These are phyloP conservation scores for Kuschelorhynchus macadamiae DNA, from an alignment of 2,888 invertebrate species.

Conservation along the genomic window DNA sequence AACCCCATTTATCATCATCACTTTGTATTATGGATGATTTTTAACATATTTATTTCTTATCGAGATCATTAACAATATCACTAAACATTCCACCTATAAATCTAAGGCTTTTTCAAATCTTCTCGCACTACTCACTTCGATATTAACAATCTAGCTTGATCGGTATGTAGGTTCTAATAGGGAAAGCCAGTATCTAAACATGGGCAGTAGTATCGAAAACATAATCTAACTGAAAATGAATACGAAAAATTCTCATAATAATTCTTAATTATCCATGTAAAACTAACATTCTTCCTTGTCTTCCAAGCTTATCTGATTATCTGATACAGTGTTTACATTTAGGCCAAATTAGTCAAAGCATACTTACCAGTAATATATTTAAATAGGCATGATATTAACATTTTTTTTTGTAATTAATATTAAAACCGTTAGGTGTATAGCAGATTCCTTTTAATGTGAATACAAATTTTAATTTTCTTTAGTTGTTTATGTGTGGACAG, in stretches of 20 bases:
- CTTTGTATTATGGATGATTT: no score
- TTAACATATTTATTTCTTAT: no score
- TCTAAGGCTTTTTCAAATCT: background rate
- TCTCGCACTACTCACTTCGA: no score
- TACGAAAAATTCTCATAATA: slow-evolving; percentile 33
- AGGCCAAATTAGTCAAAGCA: slow-evolving; percentile 18
- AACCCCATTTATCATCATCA: no score
- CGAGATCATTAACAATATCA: no score
- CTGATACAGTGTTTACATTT: slow-evolving; percentile 31
- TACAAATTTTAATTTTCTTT: no score
- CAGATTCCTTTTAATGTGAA: no score
- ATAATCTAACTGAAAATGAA: slow-evolving; percentile 22
- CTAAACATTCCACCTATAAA: no score
- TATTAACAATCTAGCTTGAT: background rate
- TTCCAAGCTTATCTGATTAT: slow-evolving; percentile 35
- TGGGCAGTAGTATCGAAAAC: slow-evolving; percentile 10
- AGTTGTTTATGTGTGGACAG: no score
- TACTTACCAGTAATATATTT: slow-evolving; percentile 12
- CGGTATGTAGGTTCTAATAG: background rate
- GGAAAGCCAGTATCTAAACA: slow-evolving; percentile 2
- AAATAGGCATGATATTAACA: slow-evolving; percentile 9
- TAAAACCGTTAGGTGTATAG: no score
- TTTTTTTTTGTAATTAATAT: background rate
- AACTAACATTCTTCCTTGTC: slow-evolving; percentile 24
- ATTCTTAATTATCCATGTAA: slow-evolving; percentile 40